Conservation (phyloP, 2,797 vertebrate genomes). For the Crax fasciolata region DNA sequence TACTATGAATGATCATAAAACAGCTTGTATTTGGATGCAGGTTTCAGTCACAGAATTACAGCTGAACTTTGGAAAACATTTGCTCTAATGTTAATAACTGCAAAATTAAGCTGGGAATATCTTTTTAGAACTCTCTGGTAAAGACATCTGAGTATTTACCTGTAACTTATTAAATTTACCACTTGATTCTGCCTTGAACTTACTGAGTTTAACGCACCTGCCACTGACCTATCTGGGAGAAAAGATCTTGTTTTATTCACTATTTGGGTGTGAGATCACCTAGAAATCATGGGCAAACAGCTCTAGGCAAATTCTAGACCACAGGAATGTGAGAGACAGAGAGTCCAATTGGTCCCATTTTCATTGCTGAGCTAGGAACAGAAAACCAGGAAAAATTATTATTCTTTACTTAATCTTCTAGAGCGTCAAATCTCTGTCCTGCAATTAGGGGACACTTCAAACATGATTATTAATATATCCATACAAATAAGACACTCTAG, state of each 20-base stretch:
- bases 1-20: not conserved
- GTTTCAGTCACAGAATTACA: not conserved
- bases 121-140: not conserved
- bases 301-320: not conserved
- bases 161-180: not conserved
- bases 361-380: not conserved
- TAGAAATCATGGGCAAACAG: not conserved
- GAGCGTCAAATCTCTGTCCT: not conserved
- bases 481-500: not conserved
- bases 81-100: not conserved
- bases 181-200: not conserved
- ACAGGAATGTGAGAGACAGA: not conserved
- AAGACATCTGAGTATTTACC: not conserved
- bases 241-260: not conserved
- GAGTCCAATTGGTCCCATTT: not conserved
- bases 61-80: not conserved
- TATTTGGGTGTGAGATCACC: not conserved
- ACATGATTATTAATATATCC: not conserved
- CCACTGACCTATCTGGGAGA: not conserved
- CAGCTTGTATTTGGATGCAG: not conserved
- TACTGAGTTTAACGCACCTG: not conserved
- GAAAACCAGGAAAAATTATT: not conserved
- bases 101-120: not conserved
- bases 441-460: not conserved
- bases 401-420: not conserved